Conservation (phyloP, 2,797 vertebrate genomes). For the Pseudochaenichthys georgianus region DNA sequence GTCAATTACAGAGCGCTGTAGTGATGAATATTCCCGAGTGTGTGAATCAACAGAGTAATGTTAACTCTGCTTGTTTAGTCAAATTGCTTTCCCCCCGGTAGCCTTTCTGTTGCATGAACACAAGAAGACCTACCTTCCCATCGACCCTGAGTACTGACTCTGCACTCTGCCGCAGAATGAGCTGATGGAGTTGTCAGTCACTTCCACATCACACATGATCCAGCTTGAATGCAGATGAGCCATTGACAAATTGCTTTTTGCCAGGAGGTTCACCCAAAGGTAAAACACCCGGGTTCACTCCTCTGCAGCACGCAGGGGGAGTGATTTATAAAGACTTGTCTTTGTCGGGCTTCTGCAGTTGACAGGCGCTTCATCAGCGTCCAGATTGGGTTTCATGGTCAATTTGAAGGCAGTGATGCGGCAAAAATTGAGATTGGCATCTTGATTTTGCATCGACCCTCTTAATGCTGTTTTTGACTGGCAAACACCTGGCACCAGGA, state of each 20-base stretch:
- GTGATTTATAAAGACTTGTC: constrained; percentile 78
- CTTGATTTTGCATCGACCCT: constrained; percentile 19
- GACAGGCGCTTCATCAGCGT: constrained; percentile 78
- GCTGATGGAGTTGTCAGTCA: constrained; percentile 75
- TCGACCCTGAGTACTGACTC: constrained; percentile 28
- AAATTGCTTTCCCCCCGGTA: constrained; percentile 41
- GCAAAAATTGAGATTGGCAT: constrained; percentile 60
- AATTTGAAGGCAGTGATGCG: constrained; percentile 68
- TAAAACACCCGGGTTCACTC: constrained; percentile 66
- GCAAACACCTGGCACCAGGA: constrained; percentile 26
- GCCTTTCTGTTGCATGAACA: constrained; percentile 38
- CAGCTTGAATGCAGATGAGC: constrained; percentile 81
- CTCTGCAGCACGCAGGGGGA: constrained; percentile 6
- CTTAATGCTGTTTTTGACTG: constrained; percentile 29
- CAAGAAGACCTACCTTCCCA: constrained; percentile 35
- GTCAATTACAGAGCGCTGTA: constrained; percentile 51
- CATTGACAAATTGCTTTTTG: constrained; percentile 80
- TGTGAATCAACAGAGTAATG: constrained; percentile 19
- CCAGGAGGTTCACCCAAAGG: constrained; percentile 71
- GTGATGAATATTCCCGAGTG: constrained; percentile 55
- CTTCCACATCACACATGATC: constrained; percentile 53
- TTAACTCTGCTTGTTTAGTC: constrained; percentile 41
- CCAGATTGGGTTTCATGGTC: constrained; percentile 77
- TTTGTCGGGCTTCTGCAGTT: constrained; percentile 62
- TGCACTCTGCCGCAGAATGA: constrained; percentile 36